Conservation (phyloP, 2,888 invertebrate species). For the Drosophila sordidapex region DNA sequence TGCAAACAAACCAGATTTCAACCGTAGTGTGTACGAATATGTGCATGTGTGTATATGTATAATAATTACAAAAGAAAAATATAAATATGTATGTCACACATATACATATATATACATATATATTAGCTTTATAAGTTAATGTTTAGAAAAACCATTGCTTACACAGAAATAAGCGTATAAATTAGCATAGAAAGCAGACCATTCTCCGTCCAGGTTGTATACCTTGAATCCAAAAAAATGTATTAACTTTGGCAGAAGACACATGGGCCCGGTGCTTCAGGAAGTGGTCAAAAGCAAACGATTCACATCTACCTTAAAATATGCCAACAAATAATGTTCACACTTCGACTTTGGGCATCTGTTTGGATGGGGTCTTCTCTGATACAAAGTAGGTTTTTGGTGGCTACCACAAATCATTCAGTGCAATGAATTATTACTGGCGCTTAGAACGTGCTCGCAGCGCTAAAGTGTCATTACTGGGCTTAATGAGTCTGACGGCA, state of each 20-base stretch:
- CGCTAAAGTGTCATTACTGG: slow-evolving; percentile 79
- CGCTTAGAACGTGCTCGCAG: slow-evolving; percentile 78
- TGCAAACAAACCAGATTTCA: neutral
- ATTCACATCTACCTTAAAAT: slow-evolving; percentile 57
- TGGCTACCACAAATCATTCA: slow-evolving; percentile 79
- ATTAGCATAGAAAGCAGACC: neutral
- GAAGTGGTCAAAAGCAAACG: slow-evolving; percentile 22
- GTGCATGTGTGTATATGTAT: neutral
- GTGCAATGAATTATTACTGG: slow-evolving; percentile 81
- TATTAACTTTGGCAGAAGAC: slow-evolving; percentile 14
- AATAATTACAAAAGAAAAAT: neutral
- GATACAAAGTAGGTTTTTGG: slow-evolving; percentile 31
- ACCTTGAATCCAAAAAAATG: neutral
- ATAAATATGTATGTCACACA: neutral
- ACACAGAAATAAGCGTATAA: slow-evolving; percentile 1
- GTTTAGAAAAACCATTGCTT: slow-evolving; percentile 7
- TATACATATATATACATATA: neutral
- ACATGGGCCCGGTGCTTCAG: slow-evolving; percentile 41
- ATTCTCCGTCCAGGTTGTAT: neutral
- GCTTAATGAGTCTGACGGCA: slow-evolving; percentile 72
- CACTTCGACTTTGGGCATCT: slow-evolving; percentile 60
- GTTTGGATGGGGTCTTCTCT: slow-evolving; percentile 43
- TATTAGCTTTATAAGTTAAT: neutral
- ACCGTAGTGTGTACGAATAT: neutral
- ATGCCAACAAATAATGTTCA: slow-evolving; percentile 69